A percentile compares a stretch with the other conserved stretches of the same genome.
Conservation (phyloP, 2,888 invertebrate species). For the Cartodere bifasciata region DNA sequence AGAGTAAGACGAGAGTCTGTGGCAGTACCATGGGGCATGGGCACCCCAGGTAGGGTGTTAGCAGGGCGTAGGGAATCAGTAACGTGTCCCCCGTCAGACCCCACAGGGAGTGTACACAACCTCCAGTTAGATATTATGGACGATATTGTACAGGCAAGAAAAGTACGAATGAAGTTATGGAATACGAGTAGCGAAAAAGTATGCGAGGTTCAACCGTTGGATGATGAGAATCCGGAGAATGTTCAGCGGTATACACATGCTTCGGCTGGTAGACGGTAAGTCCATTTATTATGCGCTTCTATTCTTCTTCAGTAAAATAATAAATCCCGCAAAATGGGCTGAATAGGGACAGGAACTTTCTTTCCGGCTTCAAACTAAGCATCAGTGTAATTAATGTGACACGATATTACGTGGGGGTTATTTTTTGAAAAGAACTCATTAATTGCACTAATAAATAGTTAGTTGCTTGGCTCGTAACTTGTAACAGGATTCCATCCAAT, state of each 20-base stretch:
- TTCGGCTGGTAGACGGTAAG: slow-evolving; percentile 33
- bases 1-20: slow-evolving; percentile 70
- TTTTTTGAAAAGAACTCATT: no score
- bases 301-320: no score
- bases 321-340: no score
- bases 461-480: no score
- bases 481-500: no score
- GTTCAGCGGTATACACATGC: slow-evolving; percentile 48
- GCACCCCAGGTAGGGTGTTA: slow-evolving; percentile 32
- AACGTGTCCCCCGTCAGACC: slow-evolving; percentile 57
- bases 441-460: no score
- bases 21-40: slow-evolving; percentile 54
- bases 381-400: no score
- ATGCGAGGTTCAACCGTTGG: slow-evolving; percentile 70
- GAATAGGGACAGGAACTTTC: no score
- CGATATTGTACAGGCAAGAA: slow-evolving; percentile 70
- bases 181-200: slow-evolving; percentile 64
- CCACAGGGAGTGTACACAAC: slow-evolving; percentile 67
- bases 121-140: slow-evolving; percentile 81
- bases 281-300: no score
- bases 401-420: no score
- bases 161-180: slow-evolving; percentile 75
- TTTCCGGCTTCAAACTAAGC: no score
- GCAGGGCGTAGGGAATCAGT: slow-evolving; percentile 32
- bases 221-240: slow-evolving; percentile 43